Base-by-base conservation (phyloP, 2,797 vertebrate species). In the Amphiprion clarkii region DNA sequence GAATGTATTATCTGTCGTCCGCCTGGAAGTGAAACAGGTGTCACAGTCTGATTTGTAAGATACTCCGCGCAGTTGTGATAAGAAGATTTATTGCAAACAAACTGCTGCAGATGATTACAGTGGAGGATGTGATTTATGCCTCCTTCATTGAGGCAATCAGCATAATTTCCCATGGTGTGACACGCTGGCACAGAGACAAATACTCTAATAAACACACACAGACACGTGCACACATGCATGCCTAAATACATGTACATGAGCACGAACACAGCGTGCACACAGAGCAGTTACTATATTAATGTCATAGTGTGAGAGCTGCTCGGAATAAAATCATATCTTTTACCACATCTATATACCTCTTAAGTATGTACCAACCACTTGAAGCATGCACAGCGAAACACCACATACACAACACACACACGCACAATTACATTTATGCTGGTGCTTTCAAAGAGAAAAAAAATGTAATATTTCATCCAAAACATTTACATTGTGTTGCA, bases 81-180 rank as follows among this genome's bases (percentile, higher is more conserved):
- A 88, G 79, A 70, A 83, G 86, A 93, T 92, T 85, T 88, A 92
- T 91, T 83, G 73, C 74, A 76, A 85, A 88, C 76, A 87, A 91
- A 91, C 79, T 71, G 77, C 87, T 86, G 83, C 82, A 82, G 78
- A 89, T 92, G 89, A 92, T 93, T 89, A 87, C 81, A 79, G 84
- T 61, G 70, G 70, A 81, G 84, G 68, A 81, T 83, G 74, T 88
- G 92, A 94, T 93, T 90, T 91, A 93, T 92, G 85, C 74, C 71
- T 88, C 84, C 80, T 90, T 91, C 79, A 92, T 82, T 87, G 86
- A 91, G 86, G 89, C 86, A 92, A 93, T 93, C 88, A 90, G 84
- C 81, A 87, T 92, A 84, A 91, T 94, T 92, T 91, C 87, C 87
- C 88, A 40, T 58, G 74, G 81, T 87, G 62, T 82, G 78, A 87